Base-by-base conservation (phyloP, 2,888 invertebrate genomes). In the Idaea dimidiata region DNA sequence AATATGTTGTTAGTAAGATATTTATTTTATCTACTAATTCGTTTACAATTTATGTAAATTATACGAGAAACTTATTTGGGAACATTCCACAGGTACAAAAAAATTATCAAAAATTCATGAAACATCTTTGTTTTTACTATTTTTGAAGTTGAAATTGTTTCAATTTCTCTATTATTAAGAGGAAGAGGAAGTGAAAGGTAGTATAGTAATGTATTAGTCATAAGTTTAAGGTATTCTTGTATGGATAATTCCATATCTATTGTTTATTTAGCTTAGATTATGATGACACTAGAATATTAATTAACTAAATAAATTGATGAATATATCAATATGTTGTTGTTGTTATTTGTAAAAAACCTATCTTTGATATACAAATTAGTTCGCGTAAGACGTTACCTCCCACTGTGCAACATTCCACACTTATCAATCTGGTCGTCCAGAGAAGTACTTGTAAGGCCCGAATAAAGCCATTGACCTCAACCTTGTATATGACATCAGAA, bases 261-360 rank as follows among this genome's bases (percentile, higher is more conserved):
- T n/a, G n/a, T n/a, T n/a, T 57, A 64, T 72, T 68, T 81, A 78
- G 77, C 72, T 68, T 81, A 78, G 77, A 77, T 76, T 80, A 78
- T 80, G 79, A 78, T 81, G 79, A 82, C 76, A 71, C 74, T 83
- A 84, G 80, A 72, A 73, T 74, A 72, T 80, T 82, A 81, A 81
- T 77, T 76, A 80, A 32, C 71, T 72, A 72, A 79, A 81, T 80
- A 84, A 82, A 85, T 82, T 79, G 74, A 83, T 81, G 80, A 80
- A 80, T 73, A 10, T 32, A 32, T 72, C 72, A 72, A 67, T 59
- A 43, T 54, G 59, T 65, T 57, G 16, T 66, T 71, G 66, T 66
- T 71, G 8, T 56, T 16, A 18, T 64, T 57, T 64, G 33, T 32
- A 33, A 32, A 10, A 33, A n/a, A n/a, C n/a, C 32, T 16, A 33